phyloP scores from a whole-genome alignment of 2,797 vertebrate species.

The Aeoliscus strigatus region DNA sequence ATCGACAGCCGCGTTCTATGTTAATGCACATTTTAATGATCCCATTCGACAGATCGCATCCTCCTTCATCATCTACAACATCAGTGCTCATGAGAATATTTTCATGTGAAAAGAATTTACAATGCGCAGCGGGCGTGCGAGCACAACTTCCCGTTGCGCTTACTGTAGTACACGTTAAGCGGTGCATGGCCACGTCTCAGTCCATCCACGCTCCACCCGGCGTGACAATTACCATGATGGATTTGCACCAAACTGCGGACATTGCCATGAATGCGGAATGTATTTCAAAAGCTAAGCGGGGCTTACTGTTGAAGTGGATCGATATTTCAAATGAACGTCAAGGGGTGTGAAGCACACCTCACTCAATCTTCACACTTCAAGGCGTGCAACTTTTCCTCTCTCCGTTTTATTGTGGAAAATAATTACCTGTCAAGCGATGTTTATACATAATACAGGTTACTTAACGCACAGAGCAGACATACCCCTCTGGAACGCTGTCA shows the following conservation, averaged over 20 bases:
- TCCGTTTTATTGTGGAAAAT: conserved; percentile 53
- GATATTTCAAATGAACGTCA: conserved; percentile 41
- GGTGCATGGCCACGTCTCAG: conserved; percentile 45
- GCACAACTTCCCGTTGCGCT: conserved; percentile 24
- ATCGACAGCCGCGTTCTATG: conserved; percentile 34
- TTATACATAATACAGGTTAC: conserved; percentile 59
- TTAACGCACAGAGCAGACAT: conserved; percentile 63
- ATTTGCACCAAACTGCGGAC: conserved; percentile 32
- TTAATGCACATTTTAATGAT: conserved; percentile 47
- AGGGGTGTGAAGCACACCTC: conserved; percentile 21
- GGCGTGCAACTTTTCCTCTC: conserved; percentile 32
- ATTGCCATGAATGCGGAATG: conserved; percentile 17
- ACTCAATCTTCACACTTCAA: conserved; percentile 23
- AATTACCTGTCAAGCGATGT: conserved; percentile 67
- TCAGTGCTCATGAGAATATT: conserved; percentile 28
- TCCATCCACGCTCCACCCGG: conserved; percentile 32
- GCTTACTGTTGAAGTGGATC: conserved; percentile 39
- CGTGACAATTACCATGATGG: conserved; percentile 62
- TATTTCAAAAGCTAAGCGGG: conserved; percentile 42
- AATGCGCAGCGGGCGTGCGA: conserved; percentile 10
- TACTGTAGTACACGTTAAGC: conserved; percentile 23
- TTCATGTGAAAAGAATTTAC: conserved; percentile 42
- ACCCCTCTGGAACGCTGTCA: conserved; percentile 63
- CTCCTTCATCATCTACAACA: conserved; percentile 23
- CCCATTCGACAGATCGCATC: conserved; percentile 31